Evolutionary conservation across 1,140 invertebrate species (phyloP).

Genomic region (Scaptomyza pallida): DNA sequence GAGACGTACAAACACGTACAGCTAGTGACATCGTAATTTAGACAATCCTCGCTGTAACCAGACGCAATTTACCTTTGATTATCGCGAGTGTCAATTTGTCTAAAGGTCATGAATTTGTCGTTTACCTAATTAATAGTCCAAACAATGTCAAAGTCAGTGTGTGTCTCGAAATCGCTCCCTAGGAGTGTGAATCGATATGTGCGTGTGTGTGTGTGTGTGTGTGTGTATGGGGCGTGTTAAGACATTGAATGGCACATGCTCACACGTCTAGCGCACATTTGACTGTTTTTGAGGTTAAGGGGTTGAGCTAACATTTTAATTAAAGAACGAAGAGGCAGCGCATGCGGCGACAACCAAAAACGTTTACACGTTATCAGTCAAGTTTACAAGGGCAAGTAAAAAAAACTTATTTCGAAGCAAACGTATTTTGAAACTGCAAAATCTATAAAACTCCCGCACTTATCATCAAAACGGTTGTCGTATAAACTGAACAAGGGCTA

Average conservation of each 20-base stretch:
- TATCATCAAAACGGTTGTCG: conserved; percentile 25
- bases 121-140: conserved; percentile 75
- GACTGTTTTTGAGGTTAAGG: conserved; percentile 7
- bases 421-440: not conserved
- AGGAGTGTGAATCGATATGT: no score
- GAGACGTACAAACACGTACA: not conserved
- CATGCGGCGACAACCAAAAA: conserved; percentile 37
- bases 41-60: conserved; percentile 17
- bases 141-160: conserved; percentile 56
- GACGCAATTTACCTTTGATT: conserved; percentile 67
- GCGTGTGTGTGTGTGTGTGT: conserved; percentile 9
- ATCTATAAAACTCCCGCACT: conserved; percentile 2
- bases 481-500: conserved; percentile 14
- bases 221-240: conserved; percentile 13
- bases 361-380: conserved; percentile 24
- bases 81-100: conserved; percentile 78
- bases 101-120: conserved; percentile 59
- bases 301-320: conserved; percentile 70
- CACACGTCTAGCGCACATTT: conserved; percentile 27
- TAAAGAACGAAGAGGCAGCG: conserved; percentile 53
- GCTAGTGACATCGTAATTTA: conserved; percentile 37
- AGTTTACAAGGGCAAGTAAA: not conserved
- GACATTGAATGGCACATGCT: conserved; percentile 41
- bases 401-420: not conserved
- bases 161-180: not conserved